Percentiles rank a stretch among this genome's conserved stretches.
Conservation (phyloP, 2,113 vertebrate genomes). For the Odocoileus virginianus region DNA sequence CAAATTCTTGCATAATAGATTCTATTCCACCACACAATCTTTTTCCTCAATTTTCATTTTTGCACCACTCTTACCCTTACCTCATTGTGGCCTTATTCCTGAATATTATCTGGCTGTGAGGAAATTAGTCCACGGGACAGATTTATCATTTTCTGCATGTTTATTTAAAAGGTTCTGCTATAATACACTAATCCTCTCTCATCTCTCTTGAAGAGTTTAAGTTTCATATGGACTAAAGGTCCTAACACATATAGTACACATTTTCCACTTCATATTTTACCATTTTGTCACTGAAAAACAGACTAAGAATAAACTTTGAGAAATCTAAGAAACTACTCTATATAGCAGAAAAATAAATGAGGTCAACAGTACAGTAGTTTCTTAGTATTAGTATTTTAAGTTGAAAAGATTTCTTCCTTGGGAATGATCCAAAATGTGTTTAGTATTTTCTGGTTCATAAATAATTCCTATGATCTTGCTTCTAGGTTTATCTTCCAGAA, state of each 20-base stretch:
- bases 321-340: neutral
- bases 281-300: neutral
- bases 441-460: slow-evolving; percentile 1
- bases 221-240: slow-evolving; percentile 38
- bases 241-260: neutral
- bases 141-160: slow-evolving; percentile 67
- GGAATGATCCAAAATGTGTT: neutral
- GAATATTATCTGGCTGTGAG: neutral
- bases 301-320: neutral
- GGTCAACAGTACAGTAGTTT: neutral
- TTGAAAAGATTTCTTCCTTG: neutral
- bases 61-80: neutral
- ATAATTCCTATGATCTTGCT: neutral
- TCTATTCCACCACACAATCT: neutral
- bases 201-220: slow-evolving; percentile 51
- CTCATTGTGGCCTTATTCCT: neutral
- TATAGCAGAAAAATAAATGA: slow-evolving; percentile 4
- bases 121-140: slow-evolving; percentile 61
- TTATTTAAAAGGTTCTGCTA: slow-evolving; percentile 52
- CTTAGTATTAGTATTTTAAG: neutral
- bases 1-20: neutral
- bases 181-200: slow-evolving; percentile 45
- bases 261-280: slow-evolving; percentile 46
- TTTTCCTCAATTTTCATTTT: neutral
- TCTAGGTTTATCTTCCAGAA: slow-evolving; percentile 7